Conservation (phyloP, 2,888 invertebrate species). For the Hylaea fasciaria region DNA sequence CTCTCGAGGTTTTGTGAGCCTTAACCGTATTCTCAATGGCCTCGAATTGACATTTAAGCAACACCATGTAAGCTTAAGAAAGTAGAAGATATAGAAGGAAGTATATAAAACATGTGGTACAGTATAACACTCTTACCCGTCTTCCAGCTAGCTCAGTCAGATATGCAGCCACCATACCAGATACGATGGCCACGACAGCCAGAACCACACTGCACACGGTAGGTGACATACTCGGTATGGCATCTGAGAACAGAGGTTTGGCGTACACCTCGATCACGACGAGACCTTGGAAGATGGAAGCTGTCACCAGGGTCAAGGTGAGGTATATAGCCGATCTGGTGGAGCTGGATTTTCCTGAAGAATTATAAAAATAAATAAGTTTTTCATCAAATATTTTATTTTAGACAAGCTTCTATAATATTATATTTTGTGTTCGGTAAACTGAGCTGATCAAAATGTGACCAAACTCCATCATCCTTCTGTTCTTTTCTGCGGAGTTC, state of each 20-base stretch:
- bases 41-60: no score
- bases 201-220: constrained; percentile 61
- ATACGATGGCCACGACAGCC: constrained; percentile 51
- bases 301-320: constrained; percentile 51
- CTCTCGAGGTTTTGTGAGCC: no score
- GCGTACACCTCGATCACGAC: constrained; percentile 71
- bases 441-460: no score
- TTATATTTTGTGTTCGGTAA: no score
- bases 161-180: constrained; percentile 62
- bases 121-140: constrained; percentile 54
- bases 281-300: constrained; percentile 67
- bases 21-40: no score
- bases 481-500: no score
- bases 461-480: no score
- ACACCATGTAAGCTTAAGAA: no score
- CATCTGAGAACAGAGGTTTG: constrained; percentile 62
- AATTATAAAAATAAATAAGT: constrained; percentile 4
- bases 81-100: no score
- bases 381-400: no score
- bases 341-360: constrained; percentile 64
- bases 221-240: constrained; percentile 62
- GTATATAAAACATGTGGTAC: no score
- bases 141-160: constrained; percentile 64
- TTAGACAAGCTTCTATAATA: no score
- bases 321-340: constrained; percentile 59